Evolutionary conservation across 92 coral and sea anemone species (phyloP).

Genomic region (Umimayanthus chanpuru): DNA sequence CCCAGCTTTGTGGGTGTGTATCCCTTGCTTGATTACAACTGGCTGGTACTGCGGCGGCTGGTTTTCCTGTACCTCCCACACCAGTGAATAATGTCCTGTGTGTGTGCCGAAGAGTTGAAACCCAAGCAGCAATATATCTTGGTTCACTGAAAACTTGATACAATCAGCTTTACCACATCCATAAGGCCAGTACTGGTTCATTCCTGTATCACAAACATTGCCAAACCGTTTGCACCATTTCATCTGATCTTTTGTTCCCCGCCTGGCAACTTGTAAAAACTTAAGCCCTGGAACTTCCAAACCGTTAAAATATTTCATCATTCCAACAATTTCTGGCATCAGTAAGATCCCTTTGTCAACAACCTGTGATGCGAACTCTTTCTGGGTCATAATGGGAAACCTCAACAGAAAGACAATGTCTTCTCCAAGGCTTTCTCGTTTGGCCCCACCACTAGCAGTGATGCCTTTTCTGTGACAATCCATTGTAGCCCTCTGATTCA

Average conservation of each 20-base stretch:
- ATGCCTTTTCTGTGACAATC: conserved; percentile 34
- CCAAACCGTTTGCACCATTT: neutral
- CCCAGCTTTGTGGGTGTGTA: neutral
- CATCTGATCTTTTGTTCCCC: neutral
- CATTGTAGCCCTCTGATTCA: conserved; percentile 57
- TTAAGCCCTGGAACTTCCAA: conserved; percentile 6
- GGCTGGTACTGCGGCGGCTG: neutral
- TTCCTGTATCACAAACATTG: neutral
- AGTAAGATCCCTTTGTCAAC: conserved; percentile 24
- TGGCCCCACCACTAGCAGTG: conserved; percentile 25
- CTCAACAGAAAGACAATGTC: conserved; percentile 37
- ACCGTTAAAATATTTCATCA: conserved; percentile 27
- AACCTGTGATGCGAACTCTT: conserved; percentile 46
- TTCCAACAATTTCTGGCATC: conserved; percentile 19
- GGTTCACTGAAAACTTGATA: conserved; percentile 6
- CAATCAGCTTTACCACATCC: neutral
- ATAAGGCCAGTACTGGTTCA: conserved; percentile 4
- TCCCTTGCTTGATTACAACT: neutral
- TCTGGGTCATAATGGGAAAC: conserved; percentile 48
- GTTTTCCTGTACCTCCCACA: neutral
- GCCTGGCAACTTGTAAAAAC: neutral
- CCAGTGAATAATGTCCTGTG: neutral
- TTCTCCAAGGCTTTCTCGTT: conserved; percentile 47
- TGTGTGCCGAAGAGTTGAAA: neutral
- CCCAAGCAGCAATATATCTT: neutral